Evolutionary conservation across 2,888 invertebrate species (phyloP).

Genomic region (Drosophila recens): DNA sequence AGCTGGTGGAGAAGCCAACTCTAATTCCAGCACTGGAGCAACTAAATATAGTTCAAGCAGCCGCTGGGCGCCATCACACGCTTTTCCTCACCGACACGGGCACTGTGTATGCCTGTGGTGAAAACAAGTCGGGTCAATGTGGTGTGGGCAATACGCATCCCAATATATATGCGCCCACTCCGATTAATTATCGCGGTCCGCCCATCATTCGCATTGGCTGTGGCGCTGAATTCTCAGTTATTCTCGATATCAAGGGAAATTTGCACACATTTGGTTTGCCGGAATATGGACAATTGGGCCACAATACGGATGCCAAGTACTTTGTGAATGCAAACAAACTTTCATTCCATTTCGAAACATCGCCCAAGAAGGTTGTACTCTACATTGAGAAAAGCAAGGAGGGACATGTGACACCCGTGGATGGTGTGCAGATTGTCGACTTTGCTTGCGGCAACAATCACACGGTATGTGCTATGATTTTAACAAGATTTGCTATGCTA

Average conservation of each 20-base stretch:
- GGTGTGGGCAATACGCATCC: conserved; percentile 91
- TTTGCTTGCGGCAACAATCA: conserved; percentile 97
- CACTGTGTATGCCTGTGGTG: conserved; percentile 94
- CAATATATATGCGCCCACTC: conserved; percentile 86
- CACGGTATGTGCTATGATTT: conserved; percentile 87
- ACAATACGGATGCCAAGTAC: conserved; percentile 97
- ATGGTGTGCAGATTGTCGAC: conserved; percentile 94
- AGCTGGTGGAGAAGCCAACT: conserved; percentile 91
- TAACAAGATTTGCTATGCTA: background rate
- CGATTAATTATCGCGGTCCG: conserved; percentile 91
- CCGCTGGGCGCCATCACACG: conserved; percentile 94
- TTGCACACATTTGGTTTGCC: conserved; percentile 96
- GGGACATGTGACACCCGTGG: conserved; percentile 92
- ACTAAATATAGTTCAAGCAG: conserved; percentile 93
- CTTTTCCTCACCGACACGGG: conserved; percentile 93
- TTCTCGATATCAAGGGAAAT: conserved; percentile 94
- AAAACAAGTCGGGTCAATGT: conserved; percentile 96
- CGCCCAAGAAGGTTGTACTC: conserved; percentile 93
- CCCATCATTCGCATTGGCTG: conserved; percentile 95
- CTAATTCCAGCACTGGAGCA: conserved; percentile 90
- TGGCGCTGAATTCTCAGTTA: conserved; percentile 96
- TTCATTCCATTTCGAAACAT: conserved; percentile 93
- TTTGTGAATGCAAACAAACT: conserved; percentile 95
- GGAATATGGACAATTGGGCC: conserved; percentile 96
- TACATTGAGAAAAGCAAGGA: conserved; percentile 96